These are phyloP conservation scores for Ceraclea dissimilis DNA, from an alignment of 2,888 invertebrate genomes.

Conservation along the genomic window DNA sequence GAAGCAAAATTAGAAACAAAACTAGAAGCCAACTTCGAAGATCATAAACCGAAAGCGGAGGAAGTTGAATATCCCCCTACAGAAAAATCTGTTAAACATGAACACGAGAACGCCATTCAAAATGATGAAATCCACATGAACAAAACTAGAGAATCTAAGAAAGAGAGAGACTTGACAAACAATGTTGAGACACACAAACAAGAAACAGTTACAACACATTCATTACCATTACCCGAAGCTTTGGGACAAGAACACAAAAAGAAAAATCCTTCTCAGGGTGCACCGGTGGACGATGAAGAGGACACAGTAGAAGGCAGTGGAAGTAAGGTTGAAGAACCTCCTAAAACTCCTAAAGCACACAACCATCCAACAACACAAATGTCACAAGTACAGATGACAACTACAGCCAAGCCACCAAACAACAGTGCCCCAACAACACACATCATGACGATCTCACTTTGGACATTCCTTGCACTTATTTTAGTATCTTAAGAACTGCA, in stretches of 20 bases:
- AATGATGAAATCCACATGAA: constrained; percentile 6
- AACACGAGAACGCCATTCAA: not conserved
- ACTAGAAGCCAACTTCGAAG: not conserved
- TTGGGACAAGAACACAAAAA: constrained; percentile 23
- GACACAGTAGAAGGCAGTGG: constrained; percentile 25
- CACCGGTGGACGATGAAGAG: constrained; percentile 25
- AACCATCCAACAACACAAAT: constrained; percentile 12
- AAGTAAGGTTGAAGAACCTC: constrained; percentile 13
- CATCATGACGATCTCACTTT: not conserved
- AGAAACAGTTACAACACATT: constrained; percentile 12
- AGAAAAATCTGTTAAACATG: not conserved
- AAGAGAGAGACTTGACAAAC: constrained; percentile 5
- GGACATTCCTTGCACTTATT: not conserved
- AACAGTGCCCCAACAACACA: constrained; percentile 6
- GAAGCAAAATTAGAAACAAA: not conserved
- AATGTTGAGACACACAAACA: constrained; percentile 5
- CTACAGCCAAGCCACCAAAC: constrained; percentile 11
- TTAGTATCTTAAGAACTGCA: not conserved
- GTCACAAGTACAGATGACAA: constrained; percentile 8
- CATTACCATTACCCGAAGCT: constrained; percentile 22
- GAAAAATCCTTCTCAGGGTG: constrained; percentile 18
- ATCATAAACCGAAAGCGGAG: not conserved
- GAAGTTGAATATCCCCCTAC: not conserved
- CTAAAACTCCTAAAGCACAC: constrained; percentile 5
- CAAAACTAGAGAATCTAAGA: constrained; percentile 7